phyloP scores from a whole-genome alignment of 53 echinoderm and acorn worm genomes.

The Henricia sp. region DNA sequence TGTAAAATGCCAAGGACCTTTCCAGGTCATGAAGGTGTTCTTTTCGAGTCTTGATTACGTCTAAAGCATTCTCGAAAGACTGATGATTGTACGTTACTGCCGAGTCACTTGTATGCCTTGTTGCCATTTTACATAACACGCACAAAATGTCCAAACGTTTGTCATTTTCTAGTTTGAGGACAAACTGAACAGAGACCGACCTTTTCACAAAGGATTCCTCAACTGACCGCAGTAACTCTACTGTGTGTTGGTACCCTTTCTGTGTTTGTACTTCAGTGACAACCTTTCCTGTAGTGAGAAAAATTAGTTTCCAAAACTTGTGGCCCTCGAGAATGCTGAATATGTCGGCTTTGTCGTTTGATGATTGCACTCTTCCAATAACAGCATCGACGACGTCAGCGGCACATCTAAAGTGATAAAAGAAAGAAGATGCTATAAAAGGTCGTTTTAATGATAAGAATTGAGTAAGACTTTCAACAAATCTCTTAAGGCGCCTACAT shows the following conservation, averaged over 20 bases:
- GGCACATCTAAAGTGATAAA: no score
- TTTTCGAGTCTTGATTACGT: neutral
- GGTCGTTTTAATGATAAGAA: no score
- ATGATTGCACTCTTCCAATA: neutral
- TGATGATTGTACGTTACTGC: neutral
- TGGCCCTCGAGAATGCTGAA: slow-evolving; percentile 10
- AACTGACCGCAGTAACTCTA: neutral
- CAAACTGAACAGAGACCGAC: slow-evolving; percentile 14
- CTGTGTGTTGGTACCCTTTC: neutral
- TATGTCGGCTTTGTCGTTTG: neutral
- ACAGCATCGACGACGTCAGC: slow-evolving; percentile 5
- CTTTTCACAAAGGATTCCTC: neutral
- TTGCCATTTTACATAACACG: slow-evolving; percentile 8
- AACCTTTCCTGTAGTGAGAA: slow-evolving; percentile 7
- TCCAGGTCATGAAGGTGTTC: neutral
- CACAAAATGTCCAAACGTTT: neutral
- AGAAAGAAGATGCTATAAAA: no score
- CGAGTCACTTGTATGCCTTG: neutral
- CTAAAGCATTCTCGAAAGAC: slow-evolving; percentile 15
- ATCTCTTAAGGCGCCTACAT: no score
- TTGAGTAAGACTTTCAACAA: no score
- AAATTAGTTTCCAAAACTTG: slow-evolving; percentile 35
- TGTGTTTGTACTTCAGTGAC: neutral
- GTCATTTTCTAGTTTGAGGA: neutral
- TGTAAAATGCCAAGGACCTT: slow-evolving; percentile 10